Percentiles rank a stretch among this genome's conserved stretches.
These are phyloP conservation scores for Tyto alba DNA, from an alignment of 2,113 vertebrate species.

Conservation along the genomic window DNA sequence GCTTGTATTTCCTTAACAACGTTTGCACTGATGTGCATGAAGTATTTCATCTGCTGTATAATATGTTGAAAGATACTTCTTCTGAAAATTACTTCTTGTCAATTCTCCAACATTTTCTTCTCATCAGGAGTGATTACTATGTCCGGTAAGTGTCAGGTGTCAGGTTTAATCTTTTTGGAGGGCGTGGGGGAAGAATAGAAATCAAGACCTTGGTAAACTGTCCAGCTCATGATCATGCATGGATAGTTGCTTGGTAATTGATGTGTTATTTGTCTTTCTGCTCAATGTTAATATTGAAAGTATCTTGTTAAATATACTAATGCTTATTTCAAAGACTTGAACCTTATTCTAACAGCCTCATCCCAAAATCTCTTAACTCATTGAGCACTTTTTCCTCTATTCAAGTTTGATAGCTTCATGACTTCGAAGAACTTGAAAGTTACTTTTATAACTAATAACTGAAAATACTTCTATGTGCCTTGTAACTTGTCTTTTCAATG, in stretches of 20 bases:
- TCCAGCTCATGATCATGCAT: not conserved
- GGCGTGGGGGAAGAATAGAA: accelerated
- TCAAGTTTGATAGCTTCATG: not conserved
- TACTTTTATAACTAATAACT: not conserved
- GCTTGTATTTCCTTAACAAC: slow-evolving; percentile 76
- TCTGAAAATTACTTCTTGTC: slow-evolving; percentile 92
- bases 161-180: not conserved
- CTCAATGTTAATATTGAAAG: not conserved
- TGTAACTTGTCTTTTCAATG: not conserved
- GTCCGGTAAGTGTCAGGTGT: slow-evolving; percentile 78
- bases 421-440: not conserved
- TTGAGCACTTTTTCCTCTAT: not conserved
- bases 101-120: slow-evolving; percentile 93
- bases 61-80: slow-evolving; percentile 92
- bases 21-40: slow-evolving; percentile 87
- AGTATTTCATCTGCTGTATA: slow-evolving; percentile 93
- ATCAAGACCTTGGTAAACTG: not conserved
- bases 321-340: not conserved
- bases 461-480: not conserved
- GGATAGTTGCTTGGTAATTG: not conserved
- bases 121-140: slow-evolving; percentile 97
- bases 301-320: not conserved
- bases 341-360: not conserved
- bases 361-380: not conserved
- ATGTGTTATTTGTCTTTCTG: not conserved